Conservation (phyloP, 2,888 invertebrate species). For the Nephrotoma appendiculata region DNA sequence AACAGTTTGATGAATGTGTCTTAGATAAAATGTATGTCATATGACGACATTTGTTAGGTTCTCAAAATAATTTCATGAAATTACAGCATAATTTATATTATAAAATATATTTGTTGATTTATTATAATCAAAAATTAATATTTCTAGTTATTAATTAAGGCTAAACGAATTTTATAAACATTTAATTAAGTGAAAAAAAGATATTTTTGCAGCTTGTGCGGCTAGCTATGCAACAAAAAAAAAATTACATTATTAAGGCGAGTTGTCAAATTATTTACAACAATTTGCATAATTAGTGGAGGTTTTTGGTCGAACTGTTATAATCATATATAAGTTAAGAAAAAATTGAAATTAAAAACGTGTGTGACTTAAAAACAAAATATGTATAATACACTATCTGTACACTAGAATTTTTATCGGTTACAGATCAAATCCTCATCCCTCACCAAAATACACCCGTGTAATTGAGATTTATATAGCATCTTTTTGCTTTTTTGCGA, state of each 20-base stretch:
- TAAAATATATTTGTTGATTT: no score
- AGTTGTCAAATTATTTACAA: no score
- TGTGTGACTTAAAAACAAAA: background rate
- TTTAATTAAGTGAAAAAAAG: no score
- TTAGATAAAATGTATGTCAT: background rate
- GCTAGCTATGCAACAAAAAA: no score
- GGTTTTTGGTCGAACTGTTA: background rate
- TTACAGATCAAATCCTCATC: background rate
- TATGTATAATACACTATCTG: background rate
- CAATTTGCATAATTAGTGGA: no score
- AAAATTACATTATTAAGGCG: no score
- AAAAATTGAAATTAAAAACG: background rate
- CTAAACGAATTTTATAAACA: no score
- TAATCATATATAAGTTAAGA: background rate
- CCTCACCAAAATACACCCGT: background rate
- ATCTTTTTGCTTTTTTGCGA: background rate
- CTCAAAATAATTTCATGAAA: background rate
- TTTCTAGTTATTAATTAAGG: no score
- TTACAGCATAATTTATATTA: no score
- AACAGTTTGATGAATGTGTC: background rate
- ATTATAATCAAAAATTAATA: no score
- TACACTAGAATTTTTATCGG: background rate
- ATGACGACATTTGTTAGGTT: background rate
- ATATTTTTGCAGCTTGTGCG: no score
- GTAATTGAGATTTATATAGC: background rate